Conservation (phyloP, 1,140 invertebrate genomes). For the Anoplolepis gracilipes region DNA sequence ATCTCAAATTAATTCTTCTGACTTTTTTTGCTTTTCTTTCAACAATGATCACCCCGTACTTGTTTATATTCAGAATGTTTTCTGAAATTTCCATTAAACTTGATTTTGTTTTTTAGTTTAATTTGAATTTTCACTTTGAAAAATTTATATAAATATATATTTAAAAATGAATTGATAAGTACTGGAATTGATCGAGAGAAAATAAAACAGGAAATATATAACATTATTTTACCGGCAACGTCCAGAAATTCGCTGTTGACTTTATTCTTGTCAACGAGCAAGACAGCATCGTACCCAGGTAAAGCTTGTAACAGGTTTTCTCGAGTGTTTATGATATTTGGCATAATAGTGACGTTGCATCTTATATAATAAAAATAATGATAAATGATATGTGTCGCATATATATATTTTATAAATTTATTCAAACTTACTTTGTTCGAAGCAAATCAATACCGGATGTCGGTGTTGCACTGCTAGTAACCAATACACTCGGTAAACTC, state of each 20-base stretch:
- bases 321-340: conserved; percentile 29
- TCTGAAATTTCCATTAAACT: too few relatives aligned
- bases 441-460: conserved; percentile 82
- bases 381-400: not conserved
- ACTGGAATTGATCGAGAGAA: too few relatives aligned
- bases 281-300: conserved; percentile 79
- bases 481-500: conserved; percentile 79
- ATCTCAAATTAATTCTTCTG: too few relatives aligned
- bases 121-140: not conserved
- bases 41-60: too few relatives aligned
- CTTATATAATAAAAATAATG: conserved; percentile 63
- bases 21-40: too few relatives aligned
- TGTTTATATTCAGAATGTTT: too few relatives aligned
- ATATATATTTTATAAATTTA: not conserved
- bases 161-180: too few relatives aligned
- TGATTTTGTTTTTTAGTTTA: too few relatives aligned
- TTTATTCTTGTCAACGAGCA: conserved; percentile 69
- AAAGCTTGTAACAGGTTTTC: conserved; percentile 75
- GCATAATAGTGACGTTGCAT: conserved; percentile 79
- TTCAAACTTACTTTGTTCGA: conserved; percentile 69
- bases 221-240: conserved; percentile 79
- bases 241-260: conserved; percentile 80
- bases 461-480: conserved; percentile 83
- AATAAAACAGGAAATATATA: not conserved
- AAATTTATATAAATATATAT: not conserved